A percentile compares a stretch with the other conserved stretches of the same genome.
These are phyloP conservation scores for Anomalospiza imberbis DNA, from an alignment of 2,797 vertebrate species.

Conservation along the genomic window DNA sequence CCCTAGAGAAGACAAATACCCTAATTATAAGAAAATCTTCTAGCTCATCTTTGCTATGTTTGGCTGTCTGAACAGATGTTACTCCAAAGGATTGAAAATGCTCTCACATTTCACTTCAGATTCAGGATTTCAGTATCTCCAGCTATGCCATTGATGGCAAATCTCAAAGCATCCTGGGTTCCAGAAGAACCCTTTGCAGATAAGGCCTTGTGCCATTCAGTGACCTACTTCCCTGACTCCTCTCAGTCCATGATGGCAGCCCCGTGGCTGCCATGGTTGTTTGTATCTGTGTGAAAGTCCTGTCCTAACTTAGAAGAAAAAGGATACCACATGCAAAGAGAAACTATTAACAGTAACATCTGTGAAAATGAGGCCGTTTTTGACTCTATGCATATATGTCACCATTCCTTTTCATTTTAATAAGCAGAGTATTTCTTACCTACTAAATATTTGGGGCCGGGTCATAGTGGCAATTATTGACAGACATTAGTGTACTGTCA, in stretches of 20 bases:
- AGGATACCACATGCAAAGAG: neutral
- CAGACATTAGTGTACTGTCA: rapidly evolving
- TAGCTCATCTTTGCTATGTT: neutral
- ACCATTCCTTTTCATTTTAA: neutral
- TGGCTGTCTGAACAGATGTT: neutral
- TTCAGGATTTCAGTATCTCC: neutral
- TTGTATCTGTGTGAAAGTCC: neutral
- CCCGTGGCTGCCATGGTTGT: neutral
- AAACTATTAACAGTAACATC: neutral
- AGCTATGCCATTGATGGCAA: neutral
- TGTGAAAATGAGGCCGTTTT: neutral
- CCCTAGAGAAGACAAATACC: neutral
- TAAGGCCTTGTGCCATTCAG: neutral
- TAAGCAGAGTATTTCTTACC: neutral
- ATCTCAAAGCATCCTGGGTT: neutral
- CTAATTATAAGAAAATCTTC: neutral
- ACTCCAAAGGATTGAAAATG: neutral
- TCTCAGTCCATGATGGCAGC: neutral
- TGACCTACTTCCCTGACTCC: neutral
- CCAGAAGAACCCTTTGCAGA: neutral
- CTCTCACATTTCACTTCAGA: neutral
- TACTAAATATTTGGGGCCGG: neutral
- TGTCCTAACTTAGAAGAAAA: neutral
- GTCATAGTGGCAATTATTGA: neutral
- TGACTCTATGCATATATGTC: neutral